Evolutionary conservation across 2,888 invertebrate genomes (phyloP), one percentile per base, ranked within the genome.

Genomic region (Liopterus haemorrhoidalis): DNA sequence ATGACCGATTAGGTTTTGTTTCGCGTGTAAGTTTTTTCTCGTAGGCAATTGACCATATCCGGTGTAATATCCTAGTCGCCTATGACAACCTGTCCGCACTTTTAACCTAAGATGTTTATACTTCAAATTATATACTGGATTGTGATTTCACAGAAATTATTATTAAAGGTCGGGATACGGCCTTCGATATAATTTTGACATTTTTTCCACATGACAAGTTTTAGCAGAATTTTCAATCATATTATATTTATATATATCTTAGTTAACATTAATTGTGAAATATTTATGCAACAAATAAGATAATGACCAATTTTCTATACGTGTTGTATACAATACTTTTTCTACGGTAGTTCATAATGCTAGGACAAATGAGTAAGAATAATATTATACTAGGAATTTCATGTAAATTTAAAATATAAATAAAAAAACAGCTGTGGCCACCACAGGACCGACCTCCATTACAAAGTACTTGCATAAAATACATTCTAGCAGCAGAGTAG

Each of bases 11-110:
- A 37, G 38, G 30, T 44, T 44, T 44, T 37, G 38, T 37, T 28
- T 20, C 8, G 20, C 12, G 36, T 24, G 36, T 36, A 24, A 12
- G 36, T 22, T 3, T 21, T 36, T 35, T 36, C 24, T 36, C 16
- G 12, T n/a, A 31, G 36, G 25, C 36, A 44, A 44, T 44, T 19
- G 44, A 16, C 30, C 37, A 44, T 44, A 44, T 44, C 44, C 44
- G 37, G 44, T 44, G 14, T 37, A 18, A n/a, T 33, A 9, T 15
- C 15, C n/a, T n/a, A n/a, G n/a, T n/a, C n/a, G n/a, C n/a, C n/a
- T n/a, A n/a, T n/a, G 15, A 18, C 18, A 33, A 18, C 20, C 8
- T 33, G 9, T 9, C 20, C 32, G 5, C 18, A 11, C 9, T 5
- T 33, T 33, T 20, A 16, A 6, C 15, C 5, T 15, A 28, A 12